Base-by-base conservation (phyloP, 2,797 vertebrate species). In the Silurus lanzhouensis region DNA sequence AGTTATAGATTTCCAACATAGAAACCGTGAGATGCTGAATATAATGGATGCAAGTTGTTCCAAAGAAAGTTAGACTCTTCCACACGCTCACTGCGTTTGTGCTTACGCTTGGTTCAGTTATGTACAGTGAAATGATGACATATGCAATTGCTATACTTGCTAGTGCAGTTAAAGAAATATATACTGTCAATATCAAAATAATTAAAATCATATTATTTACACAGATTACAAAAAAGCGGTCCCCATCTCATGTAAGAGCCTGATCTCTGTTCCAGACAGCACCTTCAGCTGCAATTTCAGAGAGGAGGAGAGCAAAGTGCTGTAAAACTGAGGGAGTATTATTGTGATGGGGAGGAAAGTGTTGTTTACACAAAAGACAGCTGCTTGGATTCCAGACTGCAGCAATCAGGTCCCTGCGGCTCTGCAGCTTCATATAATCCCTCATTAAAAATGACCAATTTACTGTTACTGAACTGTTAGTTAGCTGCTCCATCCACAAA, bases 131-230 rank as follows among this genome's bases (percentile, higher is more conserved):
- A 89, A 86, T 83, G 61, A 78, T 82, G 75, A 87, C 83, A 81
- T 89, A 84, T 84, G 87, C 81, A 79, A 86, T 90, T 87, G 61
- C 87, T 89, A 90, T 89, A 84, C 90, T 91, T 31, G 92, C 80
- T 87, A 91, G 89, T 90, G 91, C 93, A 89, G 90, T 92, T 93
- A 95, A 94, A 94, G 90, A 95, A 95, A 95, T 95, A 95, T 95
- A 95, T 93, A 93, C 93, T 92, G 92, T 94, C 89, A 91, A 93
- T 95, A 95, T 94, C 93, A 95, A 95, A 96, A 95, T 95, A 95
- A 96, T 95, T 94, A 82, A 93, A 95, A 93, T 93, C 90, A 93
- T 94, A 94, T 94, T 95, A 95, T 95, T 93, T 95, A 95, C 94
- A 95, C 91, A 91, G 93, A 92, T 93, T 94, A 94, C 90, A 94